Percentiles rank a stretch among this genome's conserved stretches.
Evolutionary conservation across 2,113 vertebrate species (phyloP).

Genomic region (Ochotona princeps): DNA sequence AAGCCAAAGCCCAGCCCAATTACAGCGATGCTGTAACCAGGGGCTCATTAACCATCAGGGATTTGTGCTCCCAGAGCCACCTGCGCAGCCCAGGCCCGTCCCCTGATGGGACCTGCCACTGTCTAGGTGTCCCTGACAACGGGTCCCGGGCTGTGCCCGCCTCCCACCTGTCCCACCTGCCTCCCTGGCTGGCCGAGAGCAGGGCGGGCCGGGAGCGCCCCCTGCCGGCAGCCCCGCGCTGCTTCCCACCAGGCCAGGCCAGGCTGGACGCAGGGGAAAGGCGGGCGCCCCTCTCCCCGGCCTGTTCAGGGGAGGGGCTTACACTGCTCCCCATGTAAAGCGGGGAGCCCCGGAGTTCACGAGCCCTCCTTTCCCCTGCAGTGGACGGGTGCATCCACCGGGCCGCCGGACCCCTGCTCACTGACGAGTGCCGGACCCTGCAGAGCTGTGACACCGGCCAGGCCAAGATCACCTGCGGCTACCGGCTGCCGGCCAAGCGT

Average conservation of each 20-base stretch:
- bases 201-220: constrained; percentile 50
- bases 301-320: too few relatives aligned
- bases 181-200: not conserved
- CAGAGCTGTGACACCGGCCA: constrained; percentile 91
- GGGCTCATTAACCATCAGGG: not conserved
- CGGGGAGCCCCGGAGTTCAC: not conserved
- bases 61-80: not conserved
- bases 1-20: not conserved
- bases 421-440: constrained; percentile 90
- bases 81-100: not conserved
- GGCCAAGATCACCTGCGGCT: constrained; percentile 93
- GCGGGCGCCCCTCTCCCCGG: too few relatives aligned
- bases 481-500: constrained; percentile 93
- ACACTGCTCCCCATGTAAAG: too few relatives aligned
- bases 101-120: not conserved
- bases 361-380: constrained; percentile 62
- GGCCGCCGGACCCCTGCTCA: constrained; percentile 90
- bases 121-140: too few relatives aligned
- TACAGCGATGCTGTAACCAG: constrained; percentile 25
- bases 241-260: not conserved
- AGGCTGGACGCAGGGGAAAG: not conserved
- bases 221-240: constrained; percentile 56
- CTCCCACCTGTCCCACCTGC: too few relatives aligned
- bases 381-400: constrained; percentile 94
- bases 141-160: too few relatives aligned